Percentiles rank a stretch among this genome's conserved stretches.
phyloP scores from a whole-genome alignment of 2,797 vertebrate species.

The Sebastes elongatus region DNA sequence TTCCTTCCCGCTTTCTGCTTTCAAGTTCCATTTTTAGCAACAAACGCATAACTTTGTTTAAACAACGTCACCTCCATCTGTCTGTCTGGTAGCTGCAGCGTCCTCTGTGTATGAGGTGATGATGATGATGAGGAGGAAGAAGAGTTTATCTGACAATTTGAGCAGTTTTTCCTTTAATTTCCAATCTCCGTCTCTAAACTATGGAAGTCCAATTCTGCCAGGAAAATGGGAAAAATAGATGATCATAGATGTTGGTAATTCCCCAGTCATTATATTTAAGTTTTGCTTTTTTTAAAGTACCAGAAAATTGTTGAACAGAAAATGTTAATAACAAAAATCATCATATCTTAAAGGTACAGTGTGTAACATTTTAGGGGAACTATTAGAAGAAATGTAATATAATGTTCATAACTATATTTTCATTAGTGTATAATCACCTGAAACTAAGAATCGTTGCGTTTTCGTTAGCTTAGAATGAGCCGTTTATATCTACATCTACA shows the following conservation, averaged over 20 bases:
- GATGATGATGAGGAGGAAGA: not conserved
- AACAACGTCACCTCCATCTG: not conserved
- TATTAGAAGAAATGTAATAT: too few relatives aligned
- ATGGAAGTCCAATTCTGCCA: not conserved
- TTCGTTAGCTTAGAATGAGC: too few relatives aligned
- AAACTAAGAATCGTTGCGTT: too few relatives aligned
- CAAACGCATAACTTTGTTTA: not conserved
- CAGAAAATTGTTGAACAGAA: too few relatives aligned
- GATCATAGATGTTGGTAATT: not conserved
- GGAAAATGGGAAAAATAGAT: not conserved
- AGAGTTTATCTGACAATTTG: not conserved
- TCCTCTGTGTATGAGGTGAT: not conserved
- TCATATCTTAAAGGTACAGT: not conserved
- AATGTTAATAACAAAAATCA: not conserved
- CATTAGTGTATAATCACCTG: too few relatives aligned
- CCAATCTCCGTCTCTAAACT: not conserved
- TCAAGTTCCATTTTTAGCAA: slow-evolving; percentile 21
- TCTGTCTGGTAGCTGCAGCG: not conserved
- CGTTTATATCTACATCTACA: too few relatives aligned
- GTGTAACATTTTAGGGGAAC: too few relatives aligned
- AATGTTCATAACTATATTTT: too few relatives aligned
- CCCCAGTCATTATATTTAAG: not conserved
- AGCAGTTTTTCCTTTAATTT: not conserved
- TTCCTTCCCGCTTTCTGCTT: not conserved
- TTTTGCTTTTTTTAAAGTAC: not conserved